Base-by-base conservation (phyloP, 2,797 vertebrate genomes). In the Leuciscus waleckii region DNA sequence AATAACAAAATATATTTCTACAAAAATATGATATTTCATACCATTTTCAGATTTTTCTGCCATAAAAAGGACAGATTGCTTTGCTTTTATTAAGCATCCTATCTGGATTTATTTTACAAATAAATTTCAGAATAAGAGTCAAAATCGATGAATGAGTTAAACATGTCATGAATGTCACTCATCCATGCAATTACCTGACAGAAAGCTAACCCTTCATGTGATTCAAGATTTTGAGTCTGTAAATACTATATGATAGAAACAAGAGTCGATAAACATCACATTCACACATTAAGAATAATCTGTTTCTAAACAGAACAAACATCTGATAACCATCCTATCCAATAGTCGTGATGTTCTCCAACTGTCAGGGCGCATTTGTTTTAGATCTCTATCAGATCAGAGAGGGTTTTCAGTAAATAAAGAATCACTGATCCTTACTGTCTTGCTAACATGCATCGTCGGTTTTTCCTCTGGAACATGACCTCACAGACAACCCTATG, bases 371-470 rank as follows among this genome's bases (percentile, higher is more conserved):
- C 54, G 16, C 11, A 13, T 85, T 51, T 26, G 41, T 46, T 51
- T 85, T 23, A 85, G 39, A 19, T 61, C 75, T 70, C 69, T 63
- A 73, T 80, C 43, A 63, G 77, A 80, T 85, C 41, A 29, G 68
- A 65, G 17, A 56, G 9, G 71, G 77, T 85, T 87, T 87, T 69
- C 70, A 81, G 81, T 84, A 87, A 87, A 87, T 80, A 81, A 32
- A 84, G 74, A 81, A 51, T 63, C 77, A 84, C 84, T 68, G 49
- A 74, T 79, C 84, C 67, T 76, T 54, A 79, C 76, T 39, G 73
- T 77, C 79, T 77, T 49, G 39, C 79, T 76, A 68, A 51, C 83
- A 76, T 80, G 86, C 79, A 82, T 67, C 41, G 32, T 49, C 63
- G 23, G n/a, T 61, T 79, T 49, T 32, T 32, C 68, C 71, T 11